Evolutionary conservation across 1,140 invertebrate species (phyloP).

Genomic region (Spodoptera frugiperda): DNA sequence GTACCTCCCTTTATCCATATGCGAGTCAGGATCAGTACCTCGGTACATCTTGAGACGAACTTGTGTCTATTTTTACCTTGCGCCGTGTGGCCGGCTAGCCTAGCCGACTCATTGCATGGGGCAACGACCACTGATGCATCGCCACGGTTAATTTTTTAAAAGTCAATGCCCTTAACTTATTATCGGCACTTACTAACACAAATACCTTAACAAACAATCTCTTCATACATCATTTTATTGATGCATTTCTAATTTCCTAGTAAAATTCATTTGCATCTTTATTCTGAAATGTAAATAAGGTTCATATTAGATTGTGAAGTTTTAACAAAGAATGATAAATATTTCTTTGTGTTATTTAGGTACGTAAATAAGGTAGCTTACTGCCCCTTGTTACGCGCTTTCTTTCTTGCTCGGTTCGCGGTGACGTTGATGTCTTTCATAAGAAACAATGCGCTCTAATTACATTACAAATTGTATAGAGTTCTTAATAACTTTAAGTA

Average conservation of each 20-base stretch:
- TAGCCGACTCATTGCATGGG: constrained; percentile 65
- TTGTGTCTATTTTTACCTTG: constrained; percentile 77
- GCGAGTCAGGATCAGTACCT: constrained; percentile 2
- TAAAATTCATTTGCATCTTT: not conserved
- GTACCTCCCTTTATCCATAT: constrained; percentile 4
- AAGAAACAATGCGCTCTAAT: constrained; percentile 12
- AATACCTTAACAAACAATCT: not conserved
- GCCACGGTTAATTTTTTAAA: constrained; percentile 77
- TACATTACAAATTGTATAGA: not conserved
- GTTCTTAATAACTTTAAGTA: not conserved
- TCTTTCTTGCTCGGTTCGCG: constrained; percentile 60
- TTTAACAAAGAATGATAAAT: constrained; percentile 1
- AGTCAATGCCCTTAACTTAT: constrained; percentile 75
- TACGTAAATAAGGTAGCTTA: not conserved
- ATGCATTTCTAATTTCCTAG: not conserved
- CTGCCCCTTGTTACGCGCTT: not conserved
- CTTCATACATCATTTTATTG: constrained; percentile 14
- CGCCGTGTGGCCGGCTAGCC: constrained; percentile 47
- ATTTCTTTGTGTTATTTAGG: not conserved
- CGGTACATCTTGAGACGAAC: constrained; percentile 49
- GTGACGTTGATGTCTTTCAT: constrained; percentile 43
- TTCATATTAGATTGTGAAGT: not conserved
- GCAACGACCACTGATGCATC: constrained; percentile 75
- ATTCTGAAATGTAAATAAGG: not conserved
- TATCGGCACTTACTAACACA: constrained; percentile 8